Conservation (phyloP, 1,140 invertebrate species). For the Dendroctonus ponderosae region DNA sequence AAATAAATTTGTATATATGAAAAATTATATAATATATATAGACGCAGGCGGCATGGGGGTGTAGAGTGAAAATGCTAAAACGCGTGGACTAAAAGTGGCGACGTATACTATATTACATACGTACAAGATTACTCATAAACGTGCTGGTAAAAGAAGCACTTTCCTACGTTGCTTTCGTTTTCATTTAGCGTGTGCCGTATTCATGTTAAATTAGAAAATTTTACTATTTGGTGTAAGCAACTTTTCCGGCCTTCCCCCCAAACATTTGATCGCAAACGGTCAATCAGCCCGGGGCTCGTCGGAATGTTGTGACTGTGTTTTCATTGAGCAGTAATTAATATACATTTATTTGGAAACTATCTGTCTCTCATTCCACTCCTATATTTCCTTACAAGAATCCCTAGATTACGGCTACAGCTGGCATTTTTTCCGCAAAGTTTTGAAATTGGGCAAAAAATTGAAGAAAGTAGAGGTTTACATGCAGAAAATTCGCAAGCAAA, state of each 20-base stretch:
- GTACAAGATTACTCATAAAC: conserved; percentile 50
- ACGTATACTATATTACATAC: conserved; percentile 54
- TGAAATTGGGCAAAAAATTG: no score
- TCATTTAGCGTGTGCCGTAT: conserved; percentile 53
- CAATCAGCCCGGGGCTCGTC: conserved; percentile 38
- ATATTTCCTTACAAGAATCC: no score
- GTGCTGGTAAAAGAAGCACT: conserved; percentile 45
- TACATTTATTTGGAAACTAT: conserved; percentile 52
- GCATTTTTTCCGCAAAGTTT: no score
- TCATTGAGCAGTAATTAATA: conserved; percentile 54
- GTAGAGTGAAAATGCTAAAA: conserved; percentile 17
- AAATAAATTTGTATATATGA: conserved; percentile 53
- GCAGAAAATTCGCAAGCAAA: no score
- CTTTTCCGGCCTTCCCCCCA: conserved; percentile 46
- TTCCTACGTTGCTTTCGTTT: conserved; percentile 49
- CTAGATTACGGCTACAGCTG: no score
- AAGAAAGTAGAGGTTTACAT: no score
- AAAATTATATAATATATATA: conserved; percentile 54
- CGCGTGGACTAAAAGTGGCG: conserved; percentile 46
- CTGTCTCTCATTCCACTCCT: background rate
- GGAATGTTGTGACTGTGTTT: conserved; percentile 54
- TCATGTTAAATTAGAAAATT: conserved; percentile 54
- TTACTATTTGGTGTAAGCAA: conserved; percentile 55
- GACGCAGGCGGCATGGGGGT: conserved; percentile 33
- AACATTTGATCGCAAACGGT: conserved; percentile 16